Percentiles rank a stretch among this genome's conserved stretches.
Conservation (phyloP, 2,797 vertebrate species). For the Gila robusta region DNA sequence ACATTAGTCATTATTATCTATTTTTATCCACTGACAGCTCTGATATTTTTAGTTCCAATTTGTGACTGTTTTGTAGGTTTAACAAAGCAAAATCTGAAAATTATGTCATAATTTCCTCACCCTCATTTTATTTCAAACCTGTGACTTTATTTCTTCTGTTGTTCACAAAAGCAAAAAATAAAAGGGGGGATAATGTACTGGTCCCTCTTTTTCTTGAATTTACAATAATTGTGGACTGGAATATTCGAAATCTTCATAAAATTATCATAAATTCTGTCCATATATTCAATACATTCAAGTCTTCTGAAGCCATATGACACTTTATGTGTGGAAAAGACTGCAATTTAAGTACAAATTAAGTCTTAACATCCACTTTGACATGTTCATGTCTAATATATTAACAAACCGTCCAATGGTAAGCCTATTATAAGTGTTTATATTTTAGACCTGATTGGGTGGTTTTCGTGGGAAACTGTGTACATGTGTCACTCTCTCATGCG, state of each 20-base stretch:
- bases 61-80: constrained; percentile 6
- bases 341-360: background rate
- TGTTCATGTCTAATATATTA: background rate
- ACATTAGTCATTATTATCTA: background rate
- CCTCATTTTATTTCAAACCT: background rate
- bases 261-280: background rate
- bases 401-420: background rate
- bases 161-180: background rate
- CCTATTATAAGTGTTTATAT: too few relatives aligned
- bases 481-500: too few relatives aligned
- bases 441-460: too few relatives aligned
- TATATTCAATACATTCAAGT: background rate
- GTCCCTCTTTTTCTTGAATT: background rate
- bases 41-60: constrained; percentile 30
- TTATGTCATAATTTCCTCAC: constrained; percentile 8
- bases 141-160: background rate
- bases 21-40: constrained; percentile 28
- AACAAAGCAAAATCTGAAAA: constrained; percentile 1
- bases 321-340: background rate
- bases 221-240: background rate
- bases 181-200: background rate
- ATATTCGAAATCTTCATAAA: background rate
- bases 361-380: background rate
- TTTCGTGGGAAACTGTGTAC: too few relatives aligned
- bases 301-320: too few relatives aligned